phyloP scores from a whole-genome alignment of 2,797 vertebrate species.

The Sternarchorhynchus goeldii region DNA sequence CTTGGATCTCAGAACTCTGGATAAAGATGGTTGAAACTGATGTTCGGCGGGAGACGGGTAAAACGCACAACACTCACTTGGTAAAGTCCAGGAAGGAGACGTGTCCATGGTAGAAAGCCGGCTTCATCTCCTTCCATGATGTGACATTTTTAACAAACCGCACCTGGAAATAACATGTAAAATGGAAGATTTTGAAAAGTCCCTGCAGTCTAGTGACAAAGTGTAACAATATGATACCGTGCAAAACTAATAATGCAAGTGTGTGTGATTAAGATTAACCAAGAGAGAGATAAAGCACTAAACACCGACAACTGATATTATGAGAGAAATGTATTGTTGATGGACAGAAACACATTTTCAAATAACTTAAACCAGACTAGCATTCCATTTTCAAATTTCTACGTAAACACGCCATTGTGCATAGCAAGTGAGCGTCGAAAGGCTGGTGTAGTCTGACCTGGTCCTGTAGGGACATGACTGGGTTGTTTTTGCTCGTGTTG shows the following conservation, averaged over 20 bases:
- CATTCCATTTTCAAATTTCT: not conserved
- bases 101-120: conserved; percentile 96
- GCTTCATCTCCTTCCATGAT: conserved; percentile 97
- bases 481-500: conserved; percentile 99
- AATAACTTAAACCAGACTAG: not conserved
- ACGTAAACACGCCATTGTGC: not conserved
- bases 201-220: too few species aligned
- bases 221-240: too few species aligned
- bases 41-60: not conserved
- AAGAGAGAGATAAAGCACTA: too few species aligned
- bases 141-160: conserved; percentile 96
- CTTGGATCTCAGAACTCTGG: not conserved
- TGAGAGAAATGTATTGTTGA: not conserved
- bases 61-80: conserved; percentile 63
- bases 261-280: too few species aligned
- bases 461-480: conserved; percentile 98
- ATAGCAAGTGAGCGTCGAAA: not conserved
- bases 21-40: not conserved
- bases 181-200: not conserved
- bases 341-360: not conserved
- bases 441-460: conserved; percentile 79
- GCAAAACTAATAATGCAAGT: too few species aligned
- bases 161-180: conserved; percentile 61
- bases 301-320: not conserved
- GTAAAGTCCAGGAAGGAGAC: conserved; percentile 94